phyloP scores from a whole-genome alignment of 2,888 invertebrate genomes.

The Thera obeliscata region DNA sequence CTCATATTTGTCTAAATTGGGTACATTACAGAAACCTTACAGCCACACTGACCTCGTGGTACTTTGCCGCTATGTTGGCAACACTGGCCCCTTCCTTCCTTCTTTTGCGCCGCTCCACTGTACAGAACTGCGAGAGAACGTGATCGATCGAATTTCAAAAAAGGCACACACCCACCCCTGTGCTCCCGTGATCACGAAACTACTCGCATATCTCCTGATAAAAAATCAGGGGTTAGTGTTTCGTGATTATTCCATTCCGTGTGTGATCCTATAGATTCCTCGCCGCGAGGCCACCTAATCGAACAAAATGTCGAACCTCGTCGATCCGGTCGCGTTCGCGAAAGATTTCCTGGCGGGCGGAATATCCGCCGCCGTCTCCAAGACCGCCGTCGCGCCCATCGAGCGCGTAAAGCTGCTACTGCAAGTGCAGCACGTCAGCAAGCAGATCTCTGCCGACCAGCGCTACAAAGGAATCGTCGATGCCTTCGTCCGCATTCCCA shows the following conservation, averaged over 20 bases:
- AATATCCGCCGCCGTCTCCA: constrained; percentile 96
- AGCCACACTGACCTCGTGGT: constrained; percentile 80
- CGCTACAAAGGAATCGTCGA: constrained; percentile 97
- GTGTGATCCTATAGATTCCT: constrained; percentile 59
- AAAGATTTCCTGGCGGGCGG: constrained; percentile 98
- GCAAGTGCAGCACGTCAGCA: constrained; percentile 98
- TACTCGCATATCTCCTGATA: constrained; percentile 79
- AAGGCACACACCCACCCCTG: constrained; percentile 83
- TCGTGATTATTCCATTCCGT: constrained; percentile 79
- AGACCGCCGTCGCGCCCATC: constrained; percentile 98
- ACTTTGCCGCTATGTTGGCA: constrained; percentile 73
- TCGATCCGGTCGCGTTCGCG: constrained; percentile 93
- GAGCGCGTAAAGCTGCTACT: constrained; percentile 97
- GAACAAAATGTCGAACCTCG: constrained; percentile 81
- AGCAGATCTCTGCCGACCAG: constrained; percentile 93
- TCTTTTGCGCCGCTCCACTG: constrained; percentile 82
- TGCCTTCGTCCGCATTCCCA: constrained; percentile 95
- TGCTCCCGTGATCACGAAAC: constrained; percentile 83
- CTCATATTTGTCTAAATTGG: constrained; percentile 24
- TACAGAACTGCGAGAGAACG: constrained; percentile 81
- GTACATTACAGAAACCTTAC: constrained; percentile 40
- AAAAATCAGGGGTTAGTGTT: constrained; percentile 80
- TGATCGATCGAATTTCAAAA: constrained; percentile 85
- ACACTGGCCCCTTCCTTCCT: constrained; percentile 80
- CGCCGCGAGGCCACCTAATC: constrained; percentile 65